A percentile compares a stretch with the other conserved stretches of the same genome.
These are phyloP conservation scores for Phragmatobia fuliginosa DNA, from an alignment of 2,888 invertebrate species.

Conservation along the genomic window DNA sequence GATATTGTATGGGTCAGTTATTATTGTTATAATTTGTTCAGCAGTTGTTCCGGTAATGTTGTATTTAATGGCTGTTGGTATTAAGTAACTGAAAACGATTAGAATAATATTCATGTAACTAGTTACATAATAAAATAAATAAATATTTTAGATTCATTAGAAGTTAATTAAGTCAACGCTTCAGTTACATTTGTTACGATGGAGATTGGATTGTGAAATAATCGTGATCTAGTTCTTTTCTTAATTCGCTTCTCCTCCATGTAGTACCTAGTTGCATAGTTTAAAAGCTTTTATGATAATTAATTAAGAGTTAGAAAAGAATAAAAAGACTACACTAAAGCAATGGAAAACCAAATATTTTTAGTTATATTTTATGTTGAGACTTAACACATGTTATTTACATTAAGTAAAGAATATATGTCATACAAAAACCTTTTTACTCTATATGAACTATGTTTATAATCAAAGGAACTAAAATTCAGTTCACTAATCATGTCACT, in stretches of 20 bases:
- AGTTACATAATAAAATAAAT: neutral
- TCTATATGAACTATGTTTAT: neutral
- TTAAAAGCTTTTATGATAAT: neutral
- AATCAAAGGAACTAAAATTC: too few relatives aligned
- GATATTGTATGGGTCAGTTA: too few relatives aligned
- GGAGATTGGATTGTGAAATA: neutral
- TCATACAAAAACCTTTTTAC: neutral
- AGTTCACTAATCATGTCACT: slow-evolving; percentile 7
- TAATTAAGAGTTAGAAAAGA: neutral
- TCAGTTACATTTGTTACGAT: neutral
- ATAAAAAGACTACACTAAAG: too few relatives aligned
- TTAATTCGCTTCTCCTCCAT: neutral
- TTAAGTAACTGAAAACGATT: neutral
- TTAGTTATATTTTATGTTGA: too few relatives aligned
- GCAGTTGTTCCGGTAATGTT: neutral
- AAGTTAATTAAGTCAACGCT: neutral
- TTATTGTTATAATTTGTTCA: slow-evolving; percentile 2
- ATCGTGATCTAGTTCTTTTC: neutral
- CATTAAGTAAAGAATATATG: too few relatives aligned
- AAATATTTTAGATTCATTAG: neutral
- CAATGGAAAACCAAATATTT: too few relatives aligned
- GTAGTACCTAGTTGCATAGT: neutral
- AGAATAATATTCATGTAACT: neutral
- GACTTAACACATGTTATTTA: too few relatives aligned
- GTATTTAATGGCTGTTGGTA: neutral